Conservation (phyloP, 2,888 invertebrate species). For the Trypoxylon attenuatum region DNA sequence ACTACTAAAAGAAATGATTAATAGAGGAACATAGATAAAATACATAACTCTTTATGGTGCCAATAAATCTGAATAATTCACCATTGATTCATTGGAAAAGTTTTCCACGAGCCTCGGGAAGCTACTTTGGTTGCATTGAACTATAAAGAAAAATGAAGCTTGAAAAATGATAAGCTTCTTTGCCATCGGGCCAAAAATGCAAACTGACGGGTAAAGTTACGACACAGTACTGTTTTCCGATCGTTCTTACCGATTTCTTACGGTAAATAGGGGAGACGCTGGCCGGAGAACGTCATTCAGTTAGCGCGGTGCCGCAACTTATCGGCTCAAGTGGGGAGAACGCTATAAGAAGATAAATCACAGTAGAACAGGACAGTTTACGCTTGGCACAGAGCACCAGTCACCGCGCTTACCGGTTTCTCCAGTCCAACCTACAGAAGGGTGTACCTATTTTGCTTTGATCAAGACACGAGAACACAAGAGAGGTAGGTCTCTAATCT, state of each 20-base stretch:
- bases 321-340: conserved; percentile 37
- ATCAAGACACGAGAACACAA: too few relatives aligned
- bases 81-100: too few relatives aligned
- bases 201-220: background rate
- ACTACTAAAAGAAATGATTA: too few relatives aligned
- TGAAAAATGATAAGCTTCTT: too few relatives aligned
- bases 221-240: background rate
- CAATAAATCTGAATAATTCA: too few relatives aligned
- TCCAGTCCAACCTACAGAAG: conserved; percentile 1
- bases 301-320: conserved; percentile 7
- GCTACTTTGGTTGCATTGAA: too few relatives aligned
- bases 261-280: conserved; percentile 1
- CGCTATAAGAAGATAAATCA: conserved; percentile 52
- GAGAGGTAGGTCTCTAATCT: conserved; percentile 12
- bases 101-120: too few relatives aligned
- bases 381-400: conserved; percentile 15
- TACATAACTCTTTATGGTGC: too few relatives aligned
- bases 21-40: too few relatives aligned
- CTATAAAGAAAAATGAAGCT: too few relatives aligned
- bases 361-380: conserved; percentile 42
- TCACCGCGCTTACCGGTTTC: background rate
- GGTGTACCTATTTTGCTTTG: background rate
- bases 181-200: background rate
- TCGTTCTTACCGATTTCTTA: background rate
- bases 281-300: background rate